Evolutionary conservation across 1,140 invertebrate genomes (phyloP).

Genomic region (Dendroctonus valens): DNA sequence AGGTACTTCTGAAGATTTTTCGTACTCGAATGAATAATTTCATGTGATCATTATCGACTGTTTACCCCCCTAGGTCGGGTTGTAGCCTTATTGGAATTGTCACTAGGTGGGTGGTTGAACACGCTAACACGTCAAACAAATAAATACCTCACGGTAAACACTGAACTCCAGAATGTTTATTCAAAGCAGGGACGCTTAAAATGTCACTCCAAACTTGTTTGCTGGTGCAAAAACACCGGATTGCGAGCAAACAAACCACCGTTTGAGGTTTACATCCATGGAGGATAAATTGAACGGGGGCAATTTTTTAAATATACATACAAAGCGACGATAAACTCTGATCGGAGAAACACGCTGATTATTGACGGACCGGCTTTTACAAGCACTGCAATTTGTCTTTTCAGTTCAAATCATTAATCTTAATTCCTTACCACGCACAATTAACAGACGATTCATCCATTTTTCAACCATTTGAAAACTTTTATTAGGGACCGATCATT

Average conservation of each 20-base stretch:
- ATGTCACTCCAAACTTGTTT: slow-evolving; percentile 28
- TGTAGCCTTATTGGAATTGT: background rate
- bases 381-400: no score
- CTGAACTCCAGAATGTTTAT: slow-evolving; percentile 24
- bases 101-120: background rate
- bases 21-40: no score
- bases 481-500: no score
- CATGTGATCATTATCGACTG: background rate
- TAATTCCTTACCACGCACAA: no score
- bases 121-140: slow-evolving; percentile 24
- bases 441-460: no score
- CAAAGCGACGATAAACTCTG: no score
- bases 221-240: slow-evolving; percentile 23
- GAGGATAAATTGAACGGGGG: background rate
- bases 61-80: background rate
- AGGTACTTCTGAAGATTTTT: no score
- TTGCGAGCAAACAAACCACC: slow-evolving; percentile 22
- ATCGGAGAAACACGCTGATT: no score
- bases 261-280: slow-evolving; percentile 12
- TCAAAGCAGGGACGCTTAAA: slow-evolving; percentile 20
- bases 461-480: no score
- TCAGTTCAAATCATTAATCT: no score
- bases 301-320: background rate
- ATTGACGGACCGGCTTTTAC: no score
- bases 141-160: slow-evolving; percentile 30